phyloP scores from a whole-genome alignment of 2,888 invertebrate species.

The Biston betularia region DNA sequence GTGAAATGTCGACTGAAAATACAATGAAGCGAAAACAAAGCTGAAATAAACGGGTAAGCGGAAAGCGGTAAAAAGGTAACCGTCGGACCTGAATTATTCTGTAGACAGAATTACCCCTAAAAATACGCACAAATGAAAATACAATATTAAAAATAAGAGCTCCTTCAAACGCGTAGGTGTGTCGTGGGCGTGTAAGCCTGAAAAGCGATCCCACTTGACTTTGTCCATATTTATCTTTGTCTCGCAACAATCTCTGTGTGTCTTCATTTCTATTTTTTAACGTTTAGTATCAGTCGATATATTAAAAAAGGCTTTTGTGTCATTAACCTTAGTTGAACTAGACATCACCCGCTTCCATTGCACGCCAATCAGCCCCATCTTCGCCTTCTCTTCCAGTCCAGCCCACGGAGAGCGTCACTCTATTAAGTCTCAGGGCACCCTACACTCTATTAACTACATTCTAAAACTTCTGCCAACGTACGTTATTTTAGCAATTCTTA shows the following conservation, averaged over 20 bases:
- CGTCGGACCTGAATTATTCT: slow-evolving; percentile 31
- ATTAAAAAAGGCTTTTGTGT: too few relatives aligned
- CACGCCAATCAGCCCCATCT: too few relatives aligned
- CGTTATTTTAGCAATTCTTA: too few relatives aligned
- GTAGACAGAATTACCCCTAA: slow-evolving; percentile 15
- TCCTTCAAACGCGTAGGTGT: background rate
- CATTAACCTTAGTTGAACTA: too few relatives aligned
- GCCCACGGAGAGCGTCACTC: too few relatives aligned
- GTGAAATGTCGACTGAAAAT: slow-evolving; percentile 34
- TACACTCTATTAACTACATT: too few relatives aligned
- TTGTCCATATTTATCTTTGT: background rate
- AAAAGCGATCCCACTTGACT: slow-evolving; percentile 5
- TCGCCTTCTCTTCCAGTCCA: too few relatives aligned
- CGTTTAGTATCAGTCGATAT: too few relatives aligned
- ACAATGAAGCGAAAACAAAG: slow-evolving; percentile 37
- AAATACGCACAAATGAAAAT: slow-evolving; percentile 16
- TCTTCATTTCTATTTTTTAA: too few relatives aligned
- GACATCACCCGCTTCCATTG: too few relatives aligned
- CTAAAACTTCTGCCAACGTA: too few relatives aligned
- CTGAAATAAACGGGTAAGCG: slow-evolving; percentile 26
- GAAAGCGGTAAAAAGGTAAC: slow-evolving; percentile 27
- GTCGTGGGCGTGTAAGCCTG: background rate
- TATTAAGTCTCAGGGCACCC: too few relatives aligned
- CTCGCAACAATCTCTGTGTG: background rate
- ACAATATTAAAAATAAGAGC: slow-evolving; percentile 12